Conservation (phyloP, 2,113 vertebrate species). For the Aepyceros melampus region DNA sequence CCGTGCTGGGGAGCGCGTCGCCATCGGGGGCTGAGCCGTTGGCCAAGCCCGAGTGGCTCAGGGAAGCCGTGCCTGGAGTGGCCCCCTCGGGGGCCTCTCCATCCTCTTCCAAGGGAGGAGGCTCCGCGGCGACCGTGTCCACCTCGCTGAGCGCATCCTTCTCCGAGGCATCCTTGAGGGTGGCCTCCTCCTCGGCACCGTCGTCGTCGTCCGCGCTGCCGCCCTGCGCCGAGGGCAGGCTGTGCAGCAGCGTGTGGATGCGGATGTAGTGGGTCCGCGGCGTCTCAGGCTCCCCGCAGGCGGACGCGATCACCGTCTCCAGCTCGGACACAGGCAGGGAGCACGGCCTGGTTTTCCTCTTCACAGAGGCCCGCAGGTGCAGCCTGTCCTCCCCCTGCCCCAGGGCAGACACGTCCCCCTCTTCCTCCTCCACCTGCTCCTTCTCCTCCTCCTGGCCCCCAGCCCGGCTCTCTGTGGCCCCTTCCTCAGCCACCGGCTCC, state of each 20-base stretch:
- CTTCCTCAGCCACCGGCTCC: conserved; percentile 57
- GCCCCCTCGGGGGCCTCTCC: conserved; percentile 67
- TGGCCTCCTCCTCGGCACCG: conserved; percentile 76
- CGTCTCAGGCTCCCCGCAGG: conserved; percentile 93
- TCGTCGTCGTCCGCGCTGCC: conserved; percentile 61
- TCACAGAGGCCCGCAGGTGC: conserved; percentile 76
- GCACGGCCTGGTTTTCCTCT: conserved; percentile 90
- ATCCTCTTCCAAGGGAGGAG: neutral
- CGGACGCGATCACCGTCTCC: conserved; percentile 94
- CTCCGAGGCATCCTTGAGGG: conserved; percentile 77
- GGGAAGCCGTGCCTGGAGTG: conserved; percentile 78
- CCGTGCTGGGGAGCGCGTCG: conserved; percentile 80
- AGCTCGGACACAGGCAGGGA: conserved; percentile 96
- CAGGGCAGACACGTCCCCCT: conserved; percentile 56
- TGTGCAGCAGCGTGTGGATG: conserved; percentile 96
- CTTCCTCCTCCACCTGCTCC: conserved; percentile 11
- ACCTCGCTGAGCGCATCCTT: conserved; percentile 80
- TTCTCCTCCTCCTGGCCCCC: conserved; percentile 8
- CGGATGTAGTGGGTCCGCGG: conserved; percentile 96
- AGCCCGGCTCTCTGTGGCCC: conserved; percentile 33
- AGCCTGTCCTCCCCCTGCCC: conserved; percentile 73
- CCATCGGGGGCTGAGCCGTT: conserved; percentile 82
- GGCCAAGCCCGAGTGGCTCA: conserved; percentile 84
- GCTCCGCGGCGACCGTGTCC: conserved; percentile 77
- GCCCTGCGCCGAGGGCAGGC: conserved; percentile 88